Base-by-base conservation (phyloP, 2,888 invertebrate species). In the Trachelus tabidus region DNA sequence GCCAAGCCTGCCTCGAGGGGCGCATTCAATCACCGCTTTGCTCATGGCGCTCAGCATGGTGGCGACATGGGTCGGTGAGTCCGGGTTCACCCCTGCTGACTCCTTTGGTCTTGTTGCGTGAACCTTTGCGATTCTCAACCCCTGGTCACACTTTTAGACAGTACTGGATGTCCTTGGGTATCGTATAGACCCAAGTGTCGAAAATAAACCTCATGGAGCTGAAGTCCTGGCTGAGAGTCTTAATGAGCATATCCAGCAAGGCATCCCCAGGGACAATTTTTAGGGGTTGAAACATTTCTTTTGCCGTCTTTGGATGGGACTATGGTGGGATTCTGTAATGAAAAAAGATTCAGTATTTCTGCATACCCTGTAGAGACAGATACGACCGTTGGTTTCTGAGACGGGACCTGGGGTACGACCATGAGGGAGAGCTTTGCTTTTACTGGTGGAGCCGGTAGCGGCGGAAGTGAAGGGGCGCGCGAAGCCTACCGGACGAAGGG, bases 401-500 rank as follows among this genome's bases (percentile, higher is more conserved):
- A 56, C 23, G 23, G 56, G 23, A 56, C 23, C 56, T 23, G 23
- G 2, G 56, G 23, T 23, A 56, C 56, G 56, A 56, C 56, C 23
- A 9, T 56, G 71, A 34, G 71, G 71, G 71, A 71, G 71, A 34
- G 15, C 31, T 31, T 71, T 23, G 71, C 71, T 71, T 71, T 71
- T 71, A 71, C 71, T 71, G 31, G 71, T 71, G 71, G 71, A 77
- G 78, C 81, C 76, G 83, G 86, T 83, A 85, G 86, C 81, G 79
- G 82, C 89, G 90, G 90, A 90, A 91, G 87, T 86, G 87, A 87
- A 88, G 89, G 90, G 91, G 90, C 89, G 89, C 88, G 89, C 89
- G 86, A 88, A 88, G 85, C 86, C 89, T 87, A 83, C 85, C 85
- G 86, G 85, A 87, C 85, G 86, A 85, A 85, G 80, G 81, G 75